These are phyloP conservation scores for Eupithecia insigniata DNA, from an alignment of 2,888 invertebrate species.

Conservation along the genomic window DNA sequence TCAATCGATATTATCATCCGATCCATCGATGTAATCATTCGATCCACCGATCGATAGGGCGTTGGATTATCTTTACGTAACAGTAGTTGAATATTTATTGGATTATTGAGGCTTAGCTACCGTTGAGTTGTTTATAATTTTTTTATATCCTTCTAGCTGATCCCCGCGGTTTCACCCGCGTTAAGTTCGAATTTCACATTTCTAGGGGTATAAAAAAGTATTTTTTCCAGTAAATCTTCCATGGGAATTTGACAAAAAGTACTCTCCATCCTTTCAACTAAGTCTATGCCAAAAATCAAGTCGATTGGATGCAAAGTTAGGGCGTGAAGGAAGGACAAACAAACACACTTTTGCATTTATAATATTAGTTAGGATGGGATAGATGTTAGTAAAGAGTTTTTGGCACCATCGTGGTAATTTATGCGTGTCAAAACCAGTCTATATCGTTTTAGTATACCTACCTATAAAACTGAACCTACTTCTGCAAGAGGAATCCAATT, in stretches of 20 bases:
- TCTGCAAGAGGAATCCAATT: too few relatives aligned
- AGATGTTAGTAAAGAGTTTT: neutral
- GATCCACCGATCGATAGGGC: conserved; percentile 38
- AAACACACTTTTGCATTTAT: too few relatives aligned
- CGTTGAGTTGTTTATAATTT: conserved; percentile 8
- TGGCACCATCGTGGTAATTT: neutral
- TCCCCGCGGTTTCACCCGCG: too few relatives aligned
- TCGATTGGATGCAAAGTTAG: too few relatives aligned
- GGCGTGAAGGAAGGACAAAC: too few relatives aligned
- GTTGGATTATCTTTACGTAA: conserved; percentile 42
- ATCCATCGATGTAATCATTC: conserved; percentile 31
- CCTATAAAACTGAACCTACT: neutral
- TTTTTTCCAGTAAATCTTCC: too few relatives aligned
- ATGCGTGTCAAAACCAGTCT: neutral
- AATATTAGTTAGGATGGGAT: too few relatives aligned
- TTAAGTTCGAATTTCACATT: too few relatives aligned
- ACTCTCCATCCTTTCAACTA: too few relatives aligned
- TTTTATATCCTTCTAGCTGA: neutral
- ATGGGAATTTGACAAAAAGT: too few relatives aligned
- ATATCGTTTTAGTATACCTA: neutral
- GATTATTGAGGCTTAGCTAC: conserved; percentile 24
- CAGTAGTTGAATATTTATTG: conserved; percentile 39
- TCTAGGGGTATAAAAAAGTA: too few relatives aligned
- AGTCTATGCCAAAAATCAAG: too few relatives aligned
- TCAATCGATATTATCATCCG: conserved; percentile 35